phyloP scores from a whole-genome alignment of 2,888 invertebrate genomes.

The Scaptodrosophila latifasciaeformis region DNA sequence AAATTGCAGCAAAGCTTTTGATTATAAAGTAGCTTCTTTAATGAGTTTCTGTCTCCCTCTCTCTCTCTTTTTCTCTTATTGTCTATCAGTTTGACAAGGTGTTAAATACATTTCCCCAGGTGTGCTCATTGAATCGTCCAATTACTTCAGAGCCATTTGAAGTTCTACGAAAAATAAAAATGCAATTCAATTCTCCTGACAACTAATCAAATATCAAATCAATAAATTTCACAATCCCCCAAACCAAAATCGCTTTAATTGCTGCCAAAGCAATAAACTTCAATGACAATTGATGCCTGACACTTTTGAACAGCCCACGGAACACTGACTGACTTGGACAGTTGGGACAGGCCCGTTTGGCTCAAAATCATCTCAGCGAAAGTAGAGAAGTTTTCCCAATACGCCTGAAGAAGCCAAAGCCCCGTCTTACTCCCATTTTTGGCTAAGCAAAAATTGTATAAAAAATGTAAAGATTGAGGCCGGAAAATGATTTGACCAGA shows the following conservation, averaged over 20 bases:
- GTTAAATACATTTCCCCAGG: not conserved
- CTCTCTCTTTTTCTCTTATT: no score
- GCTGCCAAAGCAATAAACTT: constrained; percentile 67
- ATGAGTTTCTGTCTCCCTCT: no score
- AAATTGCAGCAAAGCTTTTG: constrained; percentile 49
- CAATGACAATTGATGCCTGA: constrained; percentile 64
- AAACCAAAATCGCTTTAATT: constrained; percentile 51
- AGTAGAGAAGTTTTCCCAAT: constrained; percentile 54
- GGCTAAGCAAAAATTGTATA: no score
- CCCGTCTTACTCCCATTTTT: constrained; percentile 64
- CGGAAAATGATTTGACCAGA: constrained; percentile 10
- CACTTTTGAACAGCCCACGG: constrained; percentile 41
- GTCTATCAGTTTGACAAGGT: no score
- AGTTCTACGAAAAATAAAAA: no score
- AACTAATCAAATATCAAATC: constrained; percentile 51
- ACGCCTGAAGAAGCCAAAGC: constrained; percentile 64
- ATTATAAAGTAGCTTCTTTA: no score
- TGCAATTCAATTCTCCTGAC: constrained; percentile 55
- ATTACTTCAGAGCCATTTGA: constrained; percentile 34
- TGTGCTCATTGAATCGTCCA: not conserved
- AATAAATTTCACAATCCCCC: no score
- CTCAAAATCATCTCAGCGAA: no score
- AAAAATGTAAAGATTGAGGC: constrained; percentile 18
- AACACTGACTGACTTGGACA: constrained; percentile 5
- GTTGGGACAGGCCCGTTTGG: constrained; percentile 4